phyloP scores from a whole-genome alignment of 2,797 vertebrate genomes.

The Neosilurus hyrtlii region DNA sequence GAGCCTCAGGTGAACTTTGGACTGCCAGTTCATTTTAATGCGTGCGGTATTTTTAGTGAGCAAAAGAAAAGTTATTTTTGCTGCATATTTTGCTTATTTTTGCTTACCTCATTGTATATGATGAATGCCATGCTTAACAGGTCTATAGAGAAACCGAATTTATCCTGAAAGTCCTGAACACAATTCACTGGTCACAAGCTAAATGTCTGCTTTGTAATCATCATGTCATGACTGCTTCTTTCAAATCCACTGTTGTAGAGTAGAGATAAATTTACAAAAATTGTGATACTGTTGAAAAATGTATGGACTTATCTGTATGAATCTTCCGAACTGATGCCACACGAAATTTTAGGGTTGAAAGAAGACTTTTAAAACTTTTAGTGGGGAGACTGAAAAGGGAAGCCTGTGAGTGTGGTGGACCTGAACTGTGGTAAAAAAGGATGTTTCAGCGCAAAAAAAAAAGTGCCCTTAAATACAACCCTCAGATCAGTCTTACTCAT shows the following conservation, averaged over 20 bases:
- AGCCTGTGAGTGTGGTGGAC: neutral
- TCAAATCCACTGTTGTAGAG: too few species aligned
- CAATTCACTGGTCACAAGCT: neutral
- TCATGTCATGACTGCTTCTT: too few species aligned
- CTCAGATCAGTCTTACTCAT: neutral
- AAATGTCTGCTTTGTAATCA: too few species aligned
- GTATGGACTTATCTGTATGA: too few species aligned
- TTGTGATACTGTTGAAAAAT: too few species aligned
- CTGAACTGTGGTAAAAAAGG: neutral
- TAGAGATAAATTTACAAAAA: too few species aligned
- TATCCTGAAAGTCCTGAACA: neutral
- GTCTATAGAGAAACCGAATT: neutral
- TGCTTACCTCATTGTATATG: neutral
- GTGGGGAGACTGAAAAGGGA: neutral
- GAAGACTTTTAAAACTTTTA: neutral
- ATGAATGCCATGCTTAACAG: neutral
- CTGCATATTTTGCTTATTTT: neutral
- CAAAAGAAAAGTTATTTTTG: neutral
- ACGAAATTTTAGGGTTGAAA: neutral
- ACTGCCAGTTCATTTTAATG: neutral
- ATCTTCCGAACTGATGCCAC: too few species aligned
- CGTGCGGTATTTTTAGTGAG: neutral
- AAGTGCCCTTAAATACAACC: neutral
- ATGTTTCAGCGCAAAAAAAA: neutral
- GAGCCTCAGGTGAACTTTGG: neutral